Evolutionary conservation across 1,140 invertebrate species (phyloP).

Genomic region (Copidosoma floridanum): DNA sequence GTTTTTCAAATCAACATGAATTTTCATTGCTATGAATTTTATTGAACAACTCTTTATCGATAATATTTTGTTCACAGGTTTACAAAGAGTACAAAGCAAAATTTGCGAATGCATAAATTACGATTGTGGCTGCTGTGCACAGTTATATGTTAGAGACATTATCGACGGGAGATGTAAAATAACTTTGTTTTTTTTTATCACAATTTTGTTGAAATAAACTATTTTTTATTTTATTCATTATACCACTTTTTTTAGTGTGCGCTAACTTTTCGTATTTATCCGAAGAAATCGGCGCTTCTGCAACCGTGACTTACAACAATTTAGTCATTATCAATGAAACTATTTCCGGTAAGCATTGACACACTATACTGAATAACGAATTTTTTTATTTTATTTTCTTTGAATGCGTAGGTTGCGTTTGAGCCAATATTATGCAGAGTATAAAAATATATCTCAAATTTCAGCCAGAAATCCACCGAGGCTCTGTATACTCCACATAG

Average conservation of each 20-base stretch:
- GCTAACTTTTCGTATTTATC: slow-evolving; percentile 39
- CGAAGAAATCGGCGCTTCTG: slow-evolving; percentile 42
- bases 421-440: too few species aligned
- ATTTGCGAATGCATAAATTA: slow-evolving; percentile 27
- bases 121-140: slow-evolving; percentile 31
- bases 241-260: slow-evolving; percentile 46
- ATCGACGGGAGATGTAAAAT: slow-evolving; percentile 29
- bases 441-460: slow-evolving; percentile 16
- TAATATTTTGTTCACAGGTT: neutral
- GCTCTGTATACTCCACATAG: slow-evolving; percentile 37
- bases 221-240: too few species aligned
- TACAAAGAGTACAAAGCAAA: neutral
- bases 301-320: slow-evolving; percentile 41
- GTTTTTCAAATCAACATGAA: too few species aligned
- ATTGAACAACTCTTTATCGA: too few species aligned
- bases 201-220: too few species aligned
- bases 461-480: slow-evolving; percentile 44
- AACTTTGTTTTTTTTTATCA: neutral
- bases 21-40: too few species aligned
- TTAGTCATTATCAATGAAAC: slow-evolving; percentile 41
- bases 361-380: neutral
- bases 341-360: slow-evolving; percentile 38
- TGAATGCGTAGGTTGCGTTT: too few species aligned
- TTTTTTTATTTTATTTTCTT: too few species aligned
- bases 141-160: neutral